Conservation (phyloP, 2,113 vertebrate species). For the Spilogale gracilis region DNA sequence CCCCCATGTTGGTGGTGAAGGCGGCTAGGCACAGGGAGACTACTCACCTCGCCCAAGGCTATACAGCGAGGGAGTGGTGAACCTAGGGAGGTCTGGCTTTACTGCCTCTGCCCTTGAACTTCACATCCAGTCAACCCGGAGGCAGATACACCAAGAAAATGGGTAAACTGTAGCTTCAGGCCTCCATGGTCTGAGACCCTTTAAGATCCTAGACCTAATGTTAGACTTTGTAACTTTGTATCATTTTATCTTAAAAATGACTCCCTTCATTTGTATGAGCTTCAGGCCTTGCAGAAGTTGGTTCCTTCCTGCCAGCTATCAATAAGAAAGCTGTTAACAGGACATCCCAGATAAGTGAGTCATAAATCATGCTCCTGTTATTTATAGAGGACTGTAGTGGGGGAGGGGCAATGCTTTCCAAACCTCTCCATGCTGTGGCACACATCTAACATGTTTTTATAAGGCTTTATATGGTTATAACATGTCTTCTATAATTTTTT, state of each 20-base stretch:
- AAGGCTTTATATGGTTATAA: neutral
- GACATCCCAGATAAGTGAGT: neutral
- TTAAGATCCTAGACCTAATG: neutral
- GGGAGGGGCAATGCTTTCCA: neutral
- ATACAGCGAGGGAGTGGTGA: neutral
- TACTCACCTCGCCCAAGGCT: neutral
- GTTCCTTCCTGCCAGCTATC: neutral
- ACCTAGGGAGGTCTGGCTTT: neutral
- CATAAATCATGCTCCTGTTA: neutral
- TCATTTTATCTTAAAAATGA: neutral
- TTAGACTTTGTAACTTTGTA: neutral
- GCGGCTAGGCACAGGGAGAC: fast-evolving
- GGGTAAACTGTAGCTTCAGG: neutral
- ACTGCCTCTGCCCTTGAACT: neutral
- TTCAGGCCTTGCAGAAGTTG: neutral
- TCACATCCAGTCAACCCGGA: neutral
- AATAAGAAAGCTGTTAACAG: neutral
- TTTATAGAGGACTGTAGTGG: neutral
- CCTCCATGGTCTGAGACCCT: neutral
- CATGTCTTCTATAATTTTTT: neutral
- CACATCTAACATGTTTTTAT: neutral
- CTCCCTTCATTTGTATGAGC: neutral
- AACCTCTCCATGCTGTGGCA: neutral
- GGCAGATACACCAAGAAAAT: neutral
- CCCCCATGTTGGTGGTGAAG: neutral